Base-by-base conservation (phyloP, 2,888 invertebrate genomes). In the Digitonthophagus gazella region DNA sequence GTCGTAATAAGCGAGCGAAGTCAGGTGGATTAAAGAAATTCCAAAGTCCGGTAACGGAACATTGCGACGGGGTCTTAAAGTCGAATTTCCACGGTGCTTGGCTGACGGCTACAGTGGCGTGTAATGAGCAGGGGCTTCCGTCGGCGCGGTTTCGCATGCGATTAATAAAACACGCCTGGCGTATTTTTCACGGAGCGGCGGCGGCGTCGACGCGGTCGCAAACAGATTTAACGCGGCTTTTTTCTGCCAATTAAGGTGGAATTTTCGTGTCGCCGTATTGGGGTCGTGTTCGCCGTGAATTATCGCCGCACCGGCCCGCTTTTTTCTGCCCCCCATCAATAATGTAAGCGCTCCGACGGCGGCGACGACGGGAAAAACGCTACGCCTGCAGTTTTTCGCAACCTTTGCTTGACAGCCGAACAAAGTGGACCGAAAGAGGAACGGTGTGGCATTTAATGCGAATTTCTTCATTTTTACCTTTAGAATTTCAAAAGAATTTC, bases 211-310 rank as follows among this genome's bases (percentile, higher is more conserved):
- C 19, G 61, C 61, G 15, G n/a, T 4, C 61, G 16, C 6, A 14
- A 8, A 18, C 58, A 15, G 58, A 58, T 58, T 58, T 58, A 14
- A 14, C 16, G 61, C 20, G 19, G 66, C 65, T 65, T 65, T 69
- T 69, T 69, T 67, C 69, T 69, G 67, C 69, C 69, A 69, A 69
- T 69, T 69, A 69, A 69, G 65, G 54, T 54, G 69, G 69, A 69
- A 69, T 69, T 69, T 69, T 69, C 67, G 58, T 69, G 67, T 58
- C 22, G 57, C 61, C 19, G 65, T 64, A 65, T 69, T 58, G 67
- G 57, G 65, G 69, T 69, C 67, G 44, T 57, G 69, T 54, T 61
- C 61, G 18, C 61, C 18, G 61, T 61, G 61, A 61, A 61, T 61
- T 61, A 61, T 61, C 61, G 61, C 61, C 58, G 58, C 58, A 14